Conservation (phyloP, 2,888 invertebrate genomes). For the Scaptomyza tumidula region DNA sequence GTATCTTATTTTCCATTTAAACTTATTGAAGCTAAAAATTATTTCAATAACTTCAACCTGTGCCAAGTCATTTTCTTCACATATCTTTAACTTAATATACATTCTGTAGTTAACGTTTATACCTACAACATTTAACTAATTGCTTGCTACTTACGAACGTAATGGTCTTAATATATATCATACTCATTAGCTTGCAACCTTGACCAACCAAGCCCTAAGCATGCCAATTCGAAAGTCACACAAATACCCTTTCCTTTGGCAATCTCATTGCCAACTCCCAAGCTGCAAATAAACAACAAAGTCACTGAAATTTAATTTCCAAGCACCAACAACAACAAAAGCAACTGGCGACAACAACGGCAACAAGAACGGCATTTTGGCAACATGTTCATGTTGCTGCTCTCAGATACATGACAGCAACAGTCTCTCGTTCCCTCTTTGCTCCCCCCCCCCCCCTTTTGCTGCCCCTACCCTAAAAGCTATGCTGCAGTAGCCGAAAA, state of each 20-base stretch:
- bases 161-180: neutral
- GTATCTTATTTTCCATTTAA: too few relatives aligned
- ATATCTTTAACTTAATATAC: too few relatives aligned
- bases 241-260: slow-evolving; percentile 51
- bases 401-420: slow-evolving; percentile 73
- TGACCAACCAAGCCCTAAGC: slow-evolving; percentile 31
- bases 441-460: neutral
- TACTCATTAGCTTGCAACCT: neutral
- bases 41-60: too few relatives aligned
- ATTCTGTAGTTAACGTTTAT: neutral
- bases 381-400: slow-evolving; percentile 79
- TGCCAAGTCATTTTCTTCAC: too few relatives aligned
- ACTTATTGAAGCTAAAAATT: too few relatives aligned
- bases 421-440: slow-evolving; percentile 44
- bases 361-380: slow-evolving; percentile 64
- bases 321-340: slow-evolving; percentile 49
- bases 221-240: slow-evolving; percentile 37
- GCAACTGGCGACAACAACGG: slow-evolving; percentile 35
- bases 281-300: slow-evolving; percentile 75
- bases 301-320: slow-evolving; percentile 79
- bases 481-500: slow-evolving; percentile 72
- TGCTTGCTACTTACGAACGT: neutral
- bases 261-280: slow-evolving; percentile 44
- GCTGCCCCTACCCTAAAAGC: neutral
- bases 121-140: slow-evolving; percentile 5